phyloP scores from a whole-genome alignment of 2,797 vertebrate species.

The Steatocranus sp. region DNA sequence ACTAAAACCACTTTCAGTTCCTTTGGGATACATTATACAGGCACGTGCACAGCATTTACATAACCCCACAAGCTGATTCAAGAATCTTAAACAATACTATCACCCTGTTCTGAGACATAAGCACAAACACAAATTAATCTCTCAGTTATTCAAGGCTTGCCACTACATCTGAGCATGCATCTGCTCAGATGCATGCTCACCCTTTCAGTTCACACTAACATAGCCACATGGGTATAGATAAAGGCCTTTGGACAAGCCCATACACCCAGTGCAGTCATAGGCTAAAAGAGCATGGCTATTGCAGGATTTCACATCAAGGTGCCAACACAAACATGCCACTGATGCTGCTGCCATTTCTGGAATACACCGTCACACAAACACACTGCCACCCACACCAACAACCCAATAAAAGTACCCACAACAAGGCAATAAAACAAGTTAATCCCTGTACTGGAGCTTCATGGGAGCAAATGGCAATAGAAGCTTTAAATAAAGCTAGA shows the following conservation, averaged over 20 bases:
- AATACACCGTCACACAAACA: constrained; percentile 43
- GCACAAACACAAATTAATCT: not conserved
- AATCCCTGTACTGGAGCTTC: not conserved
- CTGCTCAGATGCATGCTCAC: too few species aligned
- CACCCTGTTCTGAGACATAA: not conserved
- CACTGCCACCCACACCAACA: constrained; percentile 6
- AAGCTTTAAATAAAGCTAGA: not conserved
- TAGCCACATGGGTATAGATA: not conserved
- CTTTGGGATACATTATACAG: not conserved
- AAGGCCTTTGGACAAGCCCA: not conserved
- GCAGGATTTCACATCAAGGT: constrained; percentile 50
- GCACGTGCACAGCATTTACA: not conserved
- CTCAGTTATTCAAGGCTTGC: constrained; percentile 10
- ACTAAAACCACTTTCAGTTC: not conserved
- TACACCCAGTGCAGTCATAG: not conserved
- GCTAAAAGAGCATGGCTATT: constrained; percentile 18
- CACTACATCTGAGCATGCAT: not conserved
- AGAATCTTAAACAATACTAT: not conserved
- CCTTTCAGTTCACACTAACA: not conserved
- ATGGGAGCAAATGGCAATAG: not conserved
- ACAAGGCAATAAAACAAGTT: constrained; percentile 19
- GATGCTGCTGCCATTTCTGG: constrained; percentile 61
- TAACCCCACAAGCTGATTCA: not conserved
- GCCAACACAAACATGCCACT: constrained; percentile 60
- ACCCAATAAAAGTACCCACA: constrained; percentile 27